Conservation (phyloP, 1,140 invertebrate genomes). For the Leptopilina clavipes region DNA sequence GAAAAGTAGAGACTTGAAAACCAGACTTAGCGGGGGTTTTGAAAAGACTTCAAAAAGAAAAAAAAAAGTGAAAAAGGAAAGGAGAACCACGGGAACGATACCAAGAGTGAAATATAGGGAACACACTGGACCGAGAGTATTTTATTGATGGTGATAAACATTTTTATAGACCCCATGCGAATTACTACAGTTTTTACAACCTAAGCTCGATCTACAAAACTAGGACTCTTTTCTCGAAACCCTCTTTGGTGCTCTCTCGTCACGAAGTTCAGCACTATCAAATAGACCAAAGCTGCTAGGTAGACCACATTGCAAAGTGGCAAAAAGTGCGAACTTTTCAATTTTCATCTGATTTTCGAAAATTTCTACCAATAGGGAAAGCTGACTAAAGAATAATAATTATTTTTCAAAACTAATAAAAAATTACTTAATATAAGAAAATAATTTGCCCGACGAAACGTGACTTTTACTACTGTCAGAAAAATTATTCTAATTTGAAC, state of each 20-base stretch:
- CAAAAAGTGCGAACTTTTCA: too few relatives aligned
- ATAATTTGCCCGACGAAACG: too few relatives aligned
- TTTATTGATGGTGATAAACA: slow-evolving; percentile 72
- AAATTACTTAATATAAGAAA: too few relatives aligned
- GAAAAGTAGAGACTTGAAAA: slow-evolving; percentile 27
- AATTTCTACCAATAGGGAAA: too few relatives aligned
- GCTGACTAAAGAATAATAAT: too few relatives aligned
- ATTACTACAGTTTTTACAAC: slow-evolving; percentile 69
- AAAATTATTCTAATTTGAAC: too few relatives aligned
- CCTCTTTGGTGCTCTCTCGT: slow-evolving; percentile 6
- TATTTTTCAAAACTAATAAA: too few relatives aligned
- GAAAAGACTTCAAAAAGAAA: slow-evolving; percentile 24
- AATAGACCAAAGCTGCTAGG: not conserved
- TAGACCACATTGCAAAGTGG: too few relatives aligned
- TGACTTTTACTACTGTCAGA: too few relatives aligned
- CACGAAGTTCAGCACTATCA: slow-evolving; percentile 7
- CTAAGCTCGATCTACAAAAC: slow-evolving; percentile 37
- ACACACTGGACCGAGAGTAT: slow-evolving; percentile 58
- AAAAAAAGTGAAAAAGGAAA: slow-evolving; percentile 43
- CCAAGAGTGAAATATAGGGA: slow-evolving; percentile 50
- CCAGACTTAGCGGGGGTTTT: not conserved
- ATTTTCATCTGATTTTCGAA: too few relatives aligned
- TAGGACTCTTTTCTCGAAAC: not conserved
- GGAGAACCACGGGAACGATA: slow-evolving; percentile 52
- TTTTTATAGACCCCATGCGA: slow-evolving; percentile 71